phyloP scores from a whole-genome alignment of 1,140 invertebrate genomes.

The Oncopodura yosiiana region DNA sequence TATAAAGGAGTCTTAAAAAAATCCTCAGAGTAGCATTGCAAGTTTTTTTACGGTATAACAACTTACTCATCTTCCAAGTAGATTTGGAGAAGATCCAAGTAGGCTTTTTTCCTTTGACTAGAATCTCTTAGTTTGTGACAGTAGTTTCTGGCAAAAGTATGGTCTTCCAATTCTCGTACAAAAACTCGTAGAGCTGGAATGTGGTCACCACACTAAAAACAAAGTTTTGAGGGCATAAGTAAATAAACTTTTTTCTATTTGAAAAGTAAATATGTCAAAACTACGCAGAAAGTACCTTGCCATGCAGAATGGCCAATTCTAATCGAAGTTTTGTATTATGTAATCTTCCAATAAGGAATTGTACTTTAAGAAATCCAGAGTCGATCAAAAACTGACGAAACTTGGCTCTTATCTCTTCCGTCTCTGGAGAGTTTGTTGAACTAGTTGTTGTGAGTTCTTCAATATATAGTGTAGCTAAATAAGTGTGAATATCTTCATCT shows the following conservation, averaged over 20 bases:
- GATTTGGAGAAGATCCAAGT: slow-evolving; percentile 24
- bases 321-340: slow-evolving; percentile 22
- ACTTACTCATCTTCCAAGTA: slow-evolving; percentile 20
- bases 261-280: not conserved
- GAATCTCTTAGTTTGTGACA: slow-evolving; percentile 22
- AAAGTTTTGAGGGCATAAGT: not conserved
- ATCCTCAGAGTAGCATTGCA: not conserved
- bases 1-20: not conserved
- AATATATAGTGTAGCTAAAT: slow-evolving; percentile 30
- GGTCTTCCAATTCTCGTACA: slow-evolving; percentile 26
- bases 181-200: slow-evolving; percentile 28
- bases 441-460: slow-evolving; percentile 11
- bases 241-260: not conserved
- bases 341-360: slow-evolving; percentile 30
- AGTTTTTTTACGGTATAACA: slow-evolving; percentile 1
- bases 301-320: slow-evolving; percentile 33
- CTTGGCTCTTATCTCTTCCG: not conserved
- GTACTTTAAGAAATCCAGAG: slow-evolving; percentile 27
- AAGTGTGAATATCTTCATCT: slow-evolving; percentile 33
- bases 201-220: slow-evolving; percentile 32
- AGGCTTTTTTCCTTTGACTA: slow-evolving; percentile 21
- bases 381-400: slow-evolving; percentile 29
- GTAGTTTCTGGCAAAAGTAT: slow-evolving; percentile 29
- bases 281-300: slow-evolving; percentile 17
- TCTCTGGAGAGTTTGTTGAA: not conserved